Percentiles rank a stretch among this genome's conserved stretches.
Conservation (phyloP, 2,113 vertebrate species). For the Melanerpes aurifrons region DNA sequence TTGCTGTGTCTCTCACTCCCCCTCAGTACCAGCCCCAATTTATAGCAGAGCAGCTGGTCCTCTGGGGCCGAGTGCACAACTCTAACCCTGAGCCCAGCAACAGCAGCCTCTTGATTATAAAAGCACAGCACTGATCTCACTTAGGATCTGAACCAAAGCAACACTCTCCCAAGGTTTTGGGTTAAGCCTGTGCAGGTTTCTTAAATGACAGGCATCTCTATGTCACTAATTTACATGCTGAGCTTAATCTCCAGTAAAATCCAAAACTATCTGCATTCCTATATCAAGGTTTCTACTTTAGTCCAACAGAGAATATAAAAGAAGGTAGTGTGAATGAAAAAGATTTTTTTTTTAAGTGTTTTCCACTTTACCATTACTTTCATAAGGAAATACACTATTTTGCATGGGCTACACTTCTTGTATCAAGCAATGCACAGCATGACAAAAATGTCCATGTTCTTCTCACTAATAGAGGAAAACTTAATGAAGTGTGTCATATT, state of each 20-base stretch:
- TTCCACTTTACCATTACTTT: background rate
- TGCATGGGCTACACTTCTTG: background rate
- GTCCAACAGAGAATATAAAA: background rate
- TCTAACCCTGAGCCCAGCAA: background rate
- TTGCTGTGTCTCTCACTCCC: conserved; percentile 31
- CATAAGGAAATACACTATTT: background rate
- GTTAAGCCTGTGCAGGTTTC: background rate
- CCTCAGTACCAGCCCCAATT: background rate
- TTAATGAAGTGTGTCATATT: background rate
- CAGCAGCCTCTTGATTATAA: background rate
- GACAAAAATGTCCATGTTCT: background rate
- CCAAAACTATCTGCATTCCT: background rate
- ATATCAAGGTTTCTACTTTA: background rate
- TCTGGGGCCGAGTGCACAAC: background rate
- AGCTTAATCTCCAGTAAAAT: background rate
- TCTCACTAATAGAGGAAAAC: background rate
- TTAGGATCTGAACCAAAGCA: background rate
- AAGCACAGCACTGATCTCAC: background rate
- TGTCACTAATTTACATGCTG: background rate
- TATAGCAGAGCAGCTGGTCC: conserved; percentile 35
- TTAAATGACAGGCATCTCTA: background rate
- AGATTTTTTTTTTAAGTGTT: fast-evolving
- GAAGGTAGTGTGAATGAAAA: background rate
- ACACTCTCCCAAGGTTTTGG: background rate
- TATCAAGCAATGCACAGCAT: background rate